These are phyloP conservation scores for Clanis bilineata DNA, from an alignment of 2,888 invertebrate species.

Conservation along the genomic window DNA sequence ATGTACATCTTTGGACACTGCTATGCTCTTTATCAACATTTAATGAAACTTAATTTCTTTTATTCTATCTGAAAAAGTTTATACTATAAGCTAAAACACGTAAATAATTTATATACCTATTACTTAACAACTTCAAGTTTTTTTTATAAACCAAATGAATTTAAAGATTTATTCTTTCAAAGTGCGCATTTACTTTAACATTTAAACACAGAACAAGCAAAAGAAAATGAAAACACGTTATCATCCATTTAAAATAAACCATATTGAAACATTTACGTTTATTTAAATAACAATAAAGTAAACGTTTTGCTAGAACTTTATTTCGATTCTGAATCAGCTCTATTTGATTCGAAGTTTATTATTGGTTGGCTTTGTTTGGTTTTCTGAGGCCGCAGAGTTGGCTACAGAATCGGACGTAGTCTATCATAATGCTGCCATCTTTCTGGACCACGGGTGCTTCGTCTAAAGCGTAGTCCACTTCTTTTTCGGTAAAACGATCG, in stretches of 20 bases:
- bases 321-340: slow-evolving; percentile 21
- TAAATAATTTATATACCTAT: no score
- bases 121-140: no score
- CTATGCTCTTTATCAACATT: no score
- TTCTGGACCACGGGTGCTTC: slow-evolving; percentile 83
- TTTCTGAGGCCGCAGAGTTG: slow-evolving; percentile 83
- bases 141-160: no score
- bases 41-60: no score
- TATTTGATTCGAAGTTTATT: slow-evolving; percentile 18
- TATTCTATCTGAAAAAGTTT: no score
- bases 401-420: slow-evolving; percentile 84
- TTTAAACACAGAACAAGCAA: not conserved
- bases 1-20: no score
- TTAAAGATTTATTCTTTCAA: no score
- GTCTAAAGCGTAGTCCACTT: slow-evolving; percentile 84
- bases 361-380: slow-evolving; percentile 45
- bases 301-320: slow-evolving; percentile 13
- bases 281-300: slow-evolving; percentile 1
- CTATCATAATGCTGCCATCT: slow-evolving; percentile 81
- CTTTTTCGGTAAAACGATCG: slow-evolving; percentile 83
- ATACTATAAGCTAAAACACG: no score
- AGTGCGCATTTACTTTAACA: not conserved
- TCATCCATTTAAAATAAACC: slow-evolving; percentile 11
- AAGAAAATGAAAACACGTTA: slow-evolving; percentile 16
- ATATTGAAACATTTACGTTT: not conserved